phyloP scores from a whole-genome alignment of 2,113 vertebrate species.

The Chionis minor region DNA sequence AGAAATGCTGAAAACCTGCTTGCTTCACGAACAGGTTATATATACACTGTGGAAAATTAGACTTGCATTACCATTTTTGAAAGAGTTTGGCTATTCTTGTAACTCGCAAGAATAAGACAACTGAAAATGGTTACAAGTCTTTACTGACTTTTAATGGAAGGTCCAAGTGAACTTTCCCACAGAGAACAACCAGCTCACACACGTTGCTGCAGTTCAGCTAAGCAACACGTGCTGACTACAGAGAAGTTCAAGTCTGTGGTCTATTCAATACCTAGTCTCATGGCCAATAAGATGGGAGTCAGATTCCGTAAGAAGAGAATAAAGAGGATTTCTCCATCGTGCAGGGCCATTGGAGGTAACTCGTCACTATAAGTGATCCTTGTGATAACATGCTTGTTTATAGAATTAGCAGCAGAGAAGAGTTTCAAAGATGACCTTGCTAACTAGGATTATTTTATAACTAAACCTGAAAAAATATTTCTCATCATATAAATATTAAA shows the following conservation, averaged over 20 bases:
- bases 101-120: not conserved
- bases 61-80: not conserved
- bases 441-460: not conserved
- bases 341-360: not conserved
- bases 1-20: not conserved
- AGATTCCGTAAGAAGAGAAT: not conserved
- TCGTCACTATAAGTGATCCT: not conserved
- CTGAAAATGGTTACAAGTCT: not conserved
- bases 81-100: not conserved
- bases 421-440: not conserved
- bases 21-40: not conserved
- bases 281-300: fast-evolving
- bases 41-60: not conserved
- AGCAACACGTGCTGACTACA: not conserved
- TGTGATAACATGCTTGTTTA: not conserved
- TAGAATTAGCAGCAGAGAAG: not conserved
- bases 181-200: not conserved
- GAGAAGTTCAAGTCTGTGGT: not conserved
- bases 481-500: not conserved
- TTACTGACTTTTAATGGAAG: not conserved
- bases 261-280: not conserved
- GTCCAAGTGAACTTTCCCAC: not conserved
- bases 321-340: not conserved
- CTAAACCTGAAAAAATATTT: not conserved
- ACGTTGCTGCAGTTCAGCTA: not conserved